Conservation (phyloP, 37 sponge, comb jelly and placozoan genomes). For the Chondrosia reniformis region DNA sequence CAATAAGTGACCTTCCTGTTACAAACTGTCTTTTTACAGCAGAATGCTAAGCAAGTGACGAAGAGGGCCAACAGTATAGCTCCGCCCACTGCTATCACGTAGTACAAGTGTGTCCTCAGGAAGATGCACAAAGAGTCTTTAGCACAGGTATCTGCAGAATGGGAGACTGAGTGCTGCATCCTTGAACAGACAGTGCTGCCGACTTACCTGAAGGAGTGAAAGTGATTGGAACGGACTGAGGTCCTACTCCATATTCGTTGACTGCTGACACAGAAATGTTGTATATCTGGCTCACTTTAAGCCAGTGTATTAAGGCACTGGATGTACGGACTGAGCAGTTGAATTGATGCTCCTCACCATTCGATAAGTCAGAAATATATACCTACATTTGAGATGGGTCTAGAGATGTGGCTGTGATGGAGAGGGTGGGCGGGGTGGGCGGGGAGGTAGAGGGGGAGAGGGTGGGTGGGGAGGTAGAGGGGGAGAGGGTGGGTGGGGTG, state of each 20-base stretch:
- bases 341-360: too few species aligned
- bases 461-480: too few species aligned
- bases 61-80: background rate
- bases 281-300: background rate
- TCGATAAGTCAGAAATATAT: too few species aligned
- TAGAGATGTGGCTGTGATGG: too few species aligned
- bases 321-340: too few species aligned
- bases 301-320: too few species aligned
- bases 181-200: background rate
- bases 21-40: background rate
- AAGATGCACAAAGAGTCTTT: background rate
- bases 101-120: slow-evolving; percentile 5
- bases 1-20: background rate
- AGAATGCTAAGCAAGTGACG: background rate
- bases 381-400: too few species aligned
- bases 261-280: slow-evolving; percentile 15
- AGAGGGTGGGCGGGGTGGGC: too few species aligned
- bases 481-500: too few species aligned
- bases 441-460: too few species aligned
- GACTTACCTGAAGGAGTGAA: background rate
- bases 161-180: background rate
- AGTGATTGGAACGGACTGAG: background rate
- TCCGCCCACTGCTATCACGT: background rate
- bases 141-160: background rate
- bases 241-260: background rate